Conservation (phyloP, 2,113 vertebrate species). For the Peromyscus polionotus region DNA sequence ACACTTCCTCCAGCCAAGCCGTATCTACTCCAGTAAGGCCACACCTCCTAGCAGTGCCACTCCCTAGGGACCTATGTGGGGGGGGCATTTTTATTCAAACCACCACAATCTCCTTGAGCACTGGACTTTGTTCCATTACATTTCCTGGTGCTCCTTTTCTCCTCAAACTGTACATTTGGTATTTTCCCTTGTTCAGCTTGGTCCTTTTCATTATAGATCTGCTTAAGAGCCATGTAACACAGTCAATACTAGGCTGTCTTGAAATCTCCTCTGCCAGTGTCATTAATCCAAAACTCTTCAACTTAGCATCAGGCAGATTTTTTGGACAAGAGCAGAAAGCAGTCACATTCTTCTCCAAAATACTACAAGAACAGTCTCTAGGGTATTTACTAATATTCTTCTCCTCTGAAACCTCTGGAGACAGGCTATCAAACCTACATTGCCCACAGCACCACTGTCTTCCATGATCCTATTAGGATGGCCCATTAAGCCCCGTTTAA, state of each 20-base stretch:
- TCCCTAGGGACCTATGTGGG: too few relatives aligned
- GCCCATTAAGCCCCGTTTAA: neutral
- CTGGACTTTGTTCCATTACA: neutral
- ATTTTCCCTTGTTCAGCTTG: neutral
- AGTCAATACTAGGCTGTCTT: neutral
- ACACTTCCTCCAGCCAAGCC: too few relatives aligned
- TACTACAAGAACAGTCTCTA: neutral
- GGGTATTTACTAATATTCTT: neutral
- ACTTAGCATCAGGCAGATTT: neutral
- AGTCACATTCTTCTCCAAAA: neutral
- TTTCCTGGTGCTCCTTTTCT: neutral
- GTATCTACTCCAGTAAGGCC: too few relatives aligned
- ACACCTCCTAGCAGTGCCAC: too few relatives aligned
- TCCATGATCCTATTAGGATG: neutral
- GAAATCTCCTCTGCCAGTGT: neutral
- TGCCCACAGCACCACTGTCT: neutral
- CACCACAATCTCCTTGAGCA: neutral
- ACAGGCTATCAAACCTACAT: neutral
- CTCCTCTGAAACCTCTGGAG: neutral
- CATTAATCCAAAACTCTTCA: neutral
- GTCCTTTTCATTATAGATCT: neutral
- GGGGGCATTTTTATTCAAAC: too few relatives aligned
- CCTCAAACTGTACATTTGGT: neutral
- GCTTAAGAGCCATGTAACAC: neutral
- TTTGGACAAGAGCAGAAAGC: neutral